Percentiles rank a stretch among this genome's conserved stretches.
Evolutionary conservation across 2,888 invertebrate species (phyloP).

Genomic region (Temnothorax ravouxi): DNA sequence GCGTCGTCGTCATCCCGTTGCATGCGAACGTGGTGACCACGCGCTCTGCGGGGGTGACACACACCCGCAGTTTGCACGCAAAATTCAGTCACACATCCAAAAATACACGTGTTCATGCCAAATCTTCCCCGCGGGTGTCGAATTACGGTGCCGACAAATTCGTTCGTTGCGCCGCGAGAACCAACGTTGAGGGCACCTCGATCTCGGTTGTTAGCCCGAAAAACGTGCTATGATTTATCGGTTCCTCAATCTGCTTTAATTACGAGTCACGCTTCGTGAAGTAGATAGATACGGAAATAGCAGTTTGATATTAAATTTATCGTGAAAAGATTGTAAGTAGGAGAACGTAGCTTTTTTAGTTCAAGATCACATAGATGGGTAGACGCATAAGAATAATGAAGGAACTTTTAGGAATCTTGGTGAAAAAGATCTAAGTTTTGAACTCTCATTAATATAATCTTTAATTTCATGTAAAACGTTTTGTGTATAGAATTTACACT

Average conservation of each 20-base stretch:
- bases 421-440: neutral
- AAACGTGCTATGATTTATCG: neutral
- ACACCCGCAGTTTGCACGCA: conserved; percentile 48
- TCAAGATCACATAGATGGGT: neutral
- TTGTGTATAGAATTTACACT: neutral
- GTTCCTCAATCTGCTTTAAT: neutral
- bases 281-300: neutral
- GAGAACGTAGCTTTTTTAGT: neutral
- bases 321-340: neutral
- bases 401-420: neutral
- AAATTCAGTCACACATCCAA: conserved; percentile 76
- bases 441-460: neutral
- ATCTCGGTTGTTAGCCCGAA: neutral
- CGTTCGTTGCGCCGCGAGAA: conserved; percentile 46
- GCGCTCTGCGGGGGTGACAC: conserved; percentile 34
- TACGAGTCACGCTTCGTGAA: neutral
- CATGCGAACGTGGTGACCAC: conserved; percentile 36
- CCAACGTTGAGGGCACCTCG: conserved; percentile 5
- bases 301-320: neutral
- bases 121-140: conserved; percentile 74
- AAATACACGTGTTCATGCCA: conserved; percentile 78
- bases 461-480: neutral
- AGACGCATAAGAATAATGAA: neutral
- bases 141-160: conserved; percentile 73
- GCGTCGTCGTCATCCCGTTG: conserved; percentile 63